Evolutionary conservation across 2,888 invertebrate genomes (phyloP).

Genomic region (Cephus spinipes): DNA sequence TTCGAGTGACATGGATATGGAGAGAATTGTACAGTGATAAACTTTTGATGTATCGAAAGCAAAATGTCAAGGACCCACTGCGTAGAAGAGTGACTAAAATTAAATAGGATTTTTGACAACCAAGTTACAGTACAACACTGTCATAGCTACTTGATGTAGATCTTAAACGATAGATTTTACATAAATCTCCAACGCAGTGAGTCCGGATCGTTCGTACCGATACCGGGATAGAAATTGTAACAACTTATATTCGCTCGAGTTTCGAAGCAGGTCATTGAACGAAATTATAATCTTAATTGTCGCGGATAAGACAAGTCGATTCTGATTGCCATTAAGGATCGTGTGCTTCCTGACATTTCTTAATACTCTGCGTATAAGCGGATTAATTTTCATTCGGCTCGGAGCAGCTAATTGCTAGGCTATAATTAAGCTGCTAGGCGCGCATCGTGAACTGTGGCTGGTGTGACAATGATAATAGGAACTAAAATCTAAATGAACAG

Average conservation of each 20-base stretch:
- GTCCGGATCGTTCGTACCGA: neutral
- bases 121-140: neutral
- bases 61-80: neutral
- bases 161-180: neutral
- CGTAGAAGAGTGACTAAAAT: neutral
- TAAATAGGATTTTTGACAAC: neutral
- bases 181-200: neutral
- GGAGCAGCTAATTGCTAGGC: neutral
- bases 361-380: neutral
- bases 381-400: neutral
- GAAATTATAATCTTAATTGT: neutral
- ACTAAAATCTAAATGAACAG: constrained; percentile 17
- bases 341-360: neutral
- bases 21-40: neutral
- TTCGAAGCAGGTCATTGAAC: neutral
- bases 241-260: neutral
- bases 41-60: neutral
- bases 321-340: neutral
- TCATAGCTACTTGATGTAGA: neutral
- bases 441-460: neutral
- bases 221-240: neutral
- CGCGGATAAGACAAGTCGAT: neutral
- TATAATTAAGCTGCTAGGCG: neutral
- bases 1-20: neutral
- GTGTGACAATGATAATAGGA: constrained; percentile 3